phyloP scores from a whole-genome alignment of 2,888 invertebrate species.

The Ochlodes sylvanus region DNA sequence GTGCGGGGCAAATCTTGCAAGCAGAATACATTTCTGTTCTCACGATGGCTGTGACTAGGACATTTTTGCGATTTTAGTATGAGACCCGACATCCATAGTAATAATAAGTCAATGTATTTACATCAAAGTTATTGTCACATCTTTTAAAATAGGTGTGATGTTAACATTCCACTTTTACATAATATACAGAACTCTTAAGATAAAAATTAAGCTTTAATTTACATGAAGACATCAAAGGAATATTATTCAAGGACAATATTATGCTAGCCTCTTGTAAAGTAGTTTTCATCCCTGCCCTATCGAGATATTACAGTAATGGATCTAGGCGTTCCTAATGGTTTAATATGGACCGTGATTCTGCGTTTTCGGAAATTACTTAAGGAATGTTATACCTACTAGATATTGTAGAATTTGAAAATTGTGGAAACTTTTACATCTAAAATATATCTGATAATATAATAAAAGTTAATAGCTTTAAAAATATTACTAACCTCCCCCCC shows the following conservation, averaged over 20 bases:
- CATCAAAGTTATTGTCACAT: no score
- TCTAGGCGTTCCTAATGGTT: constrained; percentile 5
- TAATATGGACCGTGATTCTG: constrained; percentile 20
- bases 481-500: no score
- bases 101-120: no score
- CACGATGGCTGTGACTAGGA: no score
- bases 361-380: constrained; percentile 4
- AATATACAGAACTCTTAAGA: background rate
- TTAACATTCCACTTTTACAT: no score
- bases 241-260: background rate
- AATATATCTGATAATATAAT: no score
- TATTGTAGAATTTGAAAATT: background rate
- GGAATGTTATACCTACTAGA: background rate
- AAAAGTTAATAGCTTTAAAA: no score
- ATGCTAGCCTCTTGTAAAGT: background rate
- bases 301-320: constrained; percentile 19
- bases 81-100: no score
- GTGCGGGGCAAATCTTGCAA: no score
- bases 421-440: background rate
- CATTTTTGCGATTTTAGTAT: no score
- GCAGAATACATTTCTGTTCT: no score
- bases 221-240: background rate
- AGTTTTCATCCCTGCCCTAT: background rate
- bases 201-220: background rate
- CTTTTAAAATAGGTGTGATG: no score